These are phyloP conservation scores for Eurystomus gularis DNA, from an alignment of 2,113 vertebrate species.

Conservation along the genomic window DNA sequence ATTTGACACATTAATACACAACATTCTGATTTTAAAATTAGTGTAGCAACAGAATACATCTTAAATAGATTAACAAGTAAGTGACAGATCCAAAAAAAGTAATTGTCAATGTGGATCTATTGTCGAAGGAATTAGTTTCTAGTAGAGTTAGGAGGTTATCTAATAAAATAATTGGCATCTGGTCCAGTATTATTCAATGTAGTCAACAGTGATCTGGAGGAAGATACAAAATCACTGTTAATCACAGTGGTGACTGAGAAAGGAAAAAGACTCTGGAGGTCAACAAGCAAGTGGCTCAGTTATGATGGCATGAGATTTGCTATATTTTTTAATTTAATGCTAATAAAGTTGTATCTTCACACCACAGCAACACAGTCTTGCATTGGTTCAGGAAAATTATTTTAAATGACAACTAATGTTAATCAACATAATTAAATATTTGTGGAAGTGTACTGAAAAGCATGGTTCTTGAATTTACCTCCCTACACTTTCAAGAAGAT, in stretches of 20 bases:
- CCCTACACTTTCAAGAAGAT: neutral
- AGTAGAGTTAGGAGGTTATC: neutral
- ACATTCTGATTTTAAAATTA: constrained; percentile 32
- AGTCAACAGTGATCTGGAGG: neutral
- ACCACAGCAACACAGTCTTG: neutral
- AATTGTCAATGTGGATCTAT: neutral
- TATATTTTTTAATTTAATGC: neutral
- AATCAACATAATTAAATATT: neutral
- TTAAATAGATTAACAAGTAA: neutral
- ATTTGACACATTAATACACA: constrained; percentile 28
- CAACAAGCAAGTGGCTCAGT: neutral
- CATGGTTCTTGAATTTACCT: neutral
- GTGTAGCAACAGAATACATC: neutral
- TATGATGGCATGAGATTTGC: neutral
- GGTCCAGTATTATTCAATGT: neutral
- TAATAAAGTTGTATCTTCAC: neutral
- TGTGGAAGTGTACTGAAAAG: neutral
- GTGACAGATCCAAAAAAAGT: neutral
- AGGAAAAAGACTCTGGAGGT: neutral
- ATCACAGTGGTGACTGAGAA: neutral
- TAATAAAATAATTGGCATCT: neutral
- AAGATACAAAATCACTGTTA: neutral
- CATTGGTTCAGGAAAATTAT: neutral
- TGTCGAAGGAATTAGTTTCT: neutral
- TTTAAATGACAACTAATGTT: neutral